phyloP scores from a whole-genome alignment of 2,113 vertebrate species.

The Noctilio leporinus region DNA sequence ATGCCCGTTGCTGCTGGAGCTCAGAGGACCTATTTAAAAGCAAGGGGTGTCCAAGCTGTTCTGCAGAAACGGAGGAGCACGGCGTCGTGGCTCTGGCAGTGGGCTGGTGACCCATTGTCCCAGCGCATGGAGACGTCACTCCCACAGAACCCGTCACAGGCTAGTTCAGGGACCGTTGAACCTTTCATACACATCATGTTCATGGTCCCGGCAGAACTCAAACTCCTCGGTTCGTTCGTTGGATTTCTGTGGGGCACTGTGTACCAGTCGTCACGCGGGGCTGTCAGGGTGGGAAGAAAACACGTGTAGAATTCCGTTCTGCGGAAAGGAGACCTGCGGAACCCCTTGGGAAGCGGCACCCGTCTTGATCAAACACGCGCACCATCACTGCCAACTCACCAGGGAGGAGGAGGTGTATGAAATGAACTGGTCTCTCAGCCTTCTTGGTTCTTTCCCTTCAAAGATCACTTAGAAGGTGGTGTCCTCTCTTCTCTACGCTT shows the following conservation, averaged over 20 bases:
- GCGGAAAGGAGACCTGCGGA: not conserved
- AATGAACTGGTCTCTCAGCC: not conserved
- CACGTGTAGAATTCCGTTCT: not conserved
- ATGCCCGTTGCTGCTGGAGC: not conserved
- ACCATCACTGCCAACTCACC: rapidly evolving
- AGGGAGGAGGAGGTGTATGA: no score
- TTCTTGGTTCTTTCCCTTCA: not conserved
- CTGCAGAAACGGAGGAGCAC: constrained; percentile 60
- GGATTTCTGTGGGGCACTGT: constrained; percentile 4
- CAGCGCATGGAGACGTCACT: constrained; percentile 56
- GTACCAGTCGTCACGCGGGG: not conserved
- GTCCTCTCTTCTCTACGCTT: not conserved
- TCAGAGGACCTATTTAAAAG: constrained; percentile 52
- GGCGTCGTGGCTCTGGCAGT: constrained; percentile 38
- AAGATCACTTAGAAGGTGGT: not conserved
- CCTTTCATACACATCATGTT: constrained; percentile 75
- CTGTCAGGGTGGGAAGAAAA: constrained; percentile 10
- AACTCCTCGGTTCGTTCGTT: constrained; percentile 26
- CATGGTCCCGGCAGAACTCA: constrained; percentile 56
- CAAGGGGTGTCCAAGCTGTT: constrained; percentile 63
- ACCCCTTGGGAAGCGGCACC: not conserved
- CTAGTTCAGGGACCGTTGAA: constrained; percentile 74
- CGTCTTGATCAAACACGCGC: not conserved
- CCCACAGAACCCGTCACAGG: constrained; percentile 60
- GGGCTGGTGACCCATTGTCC: constrained; percentile 55